Conservation (phyloP, 2,797 vertebrate genomes). For the Crenichthys baileyi region DNA sequence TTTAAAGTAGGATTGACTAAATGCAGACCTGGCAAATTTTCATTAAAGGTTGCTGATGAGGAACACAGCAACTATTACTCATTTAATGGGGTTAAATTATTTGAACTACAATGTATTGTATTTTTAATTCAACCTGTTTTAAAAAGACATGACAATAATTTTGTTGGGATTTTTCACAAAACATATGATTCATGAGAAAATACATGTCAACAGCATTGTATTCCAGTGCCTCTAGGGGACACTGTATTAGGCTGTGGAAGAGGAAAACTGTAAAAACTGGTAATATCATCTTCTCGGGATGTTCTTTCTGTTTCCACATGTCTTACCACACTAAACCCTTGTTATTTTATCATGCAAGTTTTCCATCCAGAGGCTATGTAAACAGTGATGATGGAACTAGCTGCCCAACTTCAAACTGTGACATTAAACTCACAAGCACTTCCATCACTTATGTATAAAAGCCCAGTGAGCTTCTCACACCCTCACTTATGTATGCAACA, state of each 20-base stretch:
- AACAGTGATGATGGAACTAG: constrained; percentile 38
- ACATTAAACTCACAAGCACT: not conserved
- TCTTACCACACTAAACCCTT: not conserved
- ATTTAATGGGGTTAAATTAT: not conserved
- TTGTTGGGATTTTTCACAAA: not conserved
- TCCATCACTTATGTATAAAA: constrained; percentile 8
- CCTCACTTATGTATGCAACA: constrained; percentile 28
- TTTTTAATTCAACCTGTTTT: not conserved
- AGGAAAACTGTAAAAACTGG: no score
- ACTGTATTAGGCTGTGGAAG: not conserved
- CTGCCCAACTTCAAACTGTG: constrained; percentile 21
- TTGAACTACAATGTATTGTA: not conserved
- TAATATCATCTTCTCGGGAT: no score
- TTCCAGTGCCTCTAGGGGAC: not conserved
- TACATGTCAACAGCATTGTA: not conserved
- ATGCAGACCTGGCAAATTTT: not conserved
- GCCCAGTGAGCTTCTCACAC: constrained; percentile 10
- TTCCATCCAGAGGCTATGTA: constrained; percentile 5
- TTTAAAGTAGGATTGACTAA: not conserved
- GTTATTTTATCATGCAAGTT: not conserved
- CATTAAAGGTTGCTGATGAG: not conserved
- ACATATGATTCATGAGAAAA: not conserved
- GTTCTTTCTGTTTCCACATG: not conserved
- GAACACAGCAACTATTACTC: not conserved
- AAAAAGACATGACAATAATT: not conserved